Conservation (phyloP, 2,113 vertebrate genomes). For the Rhynchomys soricoides region DNA sequence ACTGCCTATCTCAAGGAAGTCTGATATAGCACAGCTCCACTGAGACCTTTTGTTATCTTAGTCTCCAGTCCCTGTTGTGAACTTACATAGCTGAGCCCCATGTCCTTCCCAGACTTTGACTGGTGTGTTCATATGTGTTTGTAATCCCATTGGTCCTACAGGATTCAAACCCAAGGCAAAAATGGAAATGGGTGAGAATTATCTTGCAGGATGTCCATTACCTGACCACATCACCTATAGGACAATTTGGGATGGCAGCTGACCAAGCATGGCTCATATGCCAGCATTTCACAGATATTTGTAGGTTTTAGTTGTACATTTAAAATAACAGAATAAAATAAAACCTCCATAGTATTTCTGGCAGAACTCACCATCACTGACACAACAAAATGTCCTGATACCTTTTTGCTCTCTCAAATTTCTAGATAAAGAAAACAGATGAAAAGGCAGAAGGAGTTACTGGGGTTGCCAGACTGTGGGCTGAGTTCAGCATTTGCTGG, state of each 20-base stretch:
- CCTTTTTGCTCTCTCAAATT: neutral
- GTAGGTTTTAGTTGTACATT: neutral
- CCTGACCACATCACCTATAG: neutral
- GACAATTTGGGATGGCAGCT: neutral
- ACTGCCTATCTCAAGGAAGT: neutral
- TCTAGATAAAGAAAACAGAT: neutral
- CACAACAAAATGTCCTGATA: neutral
- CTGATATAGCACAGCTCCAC: neutral
- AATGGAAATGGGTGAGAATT: neutral
- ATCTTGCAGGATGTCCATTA: neutral
- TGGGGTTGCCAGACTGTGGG: neutral
- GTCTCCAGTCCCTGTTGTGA: slow-evolving; percentile 71
- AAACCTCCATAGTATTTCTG: neutral
- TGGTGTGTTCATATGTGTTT: neutral
- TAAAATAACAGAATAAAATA: neutral
- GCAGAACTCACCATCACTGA: neutral
- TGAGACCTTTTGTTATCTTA: slow-evolving; percentile 70
- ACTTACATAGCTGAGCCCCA: slow-evolving; percentile 50
- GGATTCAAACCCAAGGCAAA: neutral
- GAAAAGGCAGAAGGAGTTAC: neutral
- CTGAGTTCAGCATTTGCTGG: neutral
- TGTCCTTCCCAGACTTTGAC: slow-evolving; percentile 71
- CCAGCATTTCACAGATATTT: neutral
- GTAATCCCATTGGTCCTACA: slow-evolving; percentile 9
- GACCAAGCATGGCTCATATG: neutral